Evolutionary conservation across 2,797 vertebrate species (phyloP).

Genomic region (Malacoraja senta): DNA sequence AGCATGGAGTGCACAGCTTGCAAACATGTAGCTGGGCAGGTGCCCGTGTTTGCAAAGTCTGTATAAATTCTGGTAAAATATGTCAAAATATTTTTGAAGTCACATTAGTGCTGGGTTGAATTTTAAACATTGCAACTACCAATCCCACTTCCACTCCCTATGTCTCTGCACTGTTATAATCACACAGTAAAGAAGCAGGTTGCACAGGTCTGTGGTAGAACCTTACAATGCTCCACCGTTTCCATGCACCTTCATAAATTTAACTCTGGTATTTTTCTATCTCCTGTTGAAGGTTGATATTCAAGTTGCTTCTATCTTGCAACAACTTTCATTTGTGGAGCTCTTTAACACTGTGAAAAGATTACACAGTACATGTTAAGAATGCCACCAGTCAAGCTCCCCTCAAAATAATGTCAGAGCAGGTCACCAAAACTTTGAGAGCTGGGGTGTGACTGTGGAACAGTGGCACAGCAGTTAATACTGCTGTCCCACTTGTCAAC

Average conservation of each 20-base stretch:
- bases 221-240: neutral
- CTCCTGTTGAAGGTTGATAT: neutral
- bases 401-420: no score
- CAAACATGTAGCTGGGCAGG: neutral
- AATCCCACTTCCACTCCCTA: no score
- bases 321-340: neutral
- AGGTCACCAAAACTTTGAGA: no score
- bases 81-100: neutral
- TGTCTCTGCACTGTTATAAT: no score
- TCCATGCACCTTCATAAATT: neutral
- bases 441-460: no score
- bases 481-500: no score
- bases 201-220: no score
- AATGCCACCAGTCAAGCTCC: no score
- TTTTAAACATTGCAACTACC: neutral
- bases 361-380: no score
- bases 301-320: neutral
- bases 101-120: neutral
- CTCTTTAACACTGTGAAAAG: no score
- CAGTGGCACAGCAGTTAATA: no score
- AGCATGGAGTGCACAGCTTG: neutral
- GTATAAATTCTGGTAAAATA: conserved; percentile 11
- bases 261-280: neutral
- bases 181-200: no score
- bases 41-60: conserved; percentile 20